Evolutionary conservation across 2,888 invertebrate species (phyloP).

Genomic region (Choreutis nemorana): DNA sequence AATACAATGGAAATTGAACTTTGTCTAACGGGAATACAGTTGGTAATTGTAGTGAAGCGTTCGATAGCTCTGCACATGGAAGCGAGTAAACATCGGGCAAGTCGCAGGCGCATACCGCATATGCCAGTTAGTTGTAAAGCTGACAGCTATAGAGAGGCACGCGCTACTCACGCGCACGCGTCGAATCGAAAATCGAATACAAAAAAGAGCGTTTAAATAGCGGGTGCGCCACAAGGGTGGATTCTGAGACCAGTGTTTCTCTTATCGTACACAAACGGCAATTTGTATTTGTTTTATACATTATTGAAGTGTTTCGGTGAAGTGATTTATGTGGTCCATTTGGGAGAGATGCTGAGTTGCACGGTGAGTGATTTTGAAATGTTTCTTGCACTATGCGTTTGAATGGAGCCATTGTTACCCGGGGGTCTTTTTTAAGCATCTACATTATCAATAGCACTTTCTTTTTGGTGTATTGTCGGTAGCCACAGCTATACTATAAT

Average conservation of each 20-base stretch:
- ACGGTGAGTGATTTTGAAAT: slow-evolving; percentile 54
- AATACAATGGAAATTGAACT: slow-evolving; percentile 14
- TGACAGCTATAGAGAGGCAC: slow-evolving; percentile 39
- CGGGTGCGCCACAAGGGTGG: slow-evolving; percentile 40
- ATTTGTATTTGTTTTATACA: slow-evolving; percentile 7
- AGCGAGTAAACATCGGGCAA: slow-evolving; percentile 52
- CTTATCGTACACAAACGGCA: not conserved
- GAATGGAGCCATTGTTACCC: slow-evolving; percentile 50
- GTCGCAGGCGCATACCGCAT: slow-evolving; percentile 31
- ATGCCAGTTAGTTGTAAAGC: slow-evolving; percentile 34
- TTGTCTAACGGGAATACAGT: slow-evolving; percentile 14
- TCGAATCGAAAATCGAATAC: slow-evolving; percentile 33
- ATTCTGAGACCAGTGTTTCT: slow-evolving; percentile 33
- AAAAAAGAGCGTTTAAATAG: slow-evolving; percentile 20
- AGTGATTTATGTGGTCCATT: slow-evolving; percentile 31
- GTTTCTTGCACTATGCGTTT: slow-evolving; percentile 27
- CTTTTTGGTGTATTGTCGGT: slow-evolving; percentile 31
- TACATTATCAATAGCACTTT: slow-evolving; percentile 36
- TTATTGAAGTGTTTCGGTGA: slow-evolving; percentile 22
- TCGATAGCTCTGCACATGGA: slow-evolving; percentile 48
- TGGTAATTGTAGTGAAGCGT: slow-evolving; percentile 21
- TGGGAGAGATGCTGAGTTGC: slow-evolving; percentile 41
- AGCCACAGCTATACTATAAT: slow-evolving; percentile 45
- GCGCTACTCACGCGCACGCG: slow-evolving; percentile 36
- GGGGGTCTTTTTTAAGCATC: slow-evolving; percentile 29